Evolutionary conservation across 2,888 invertebrate species (phyloP), one percentile per base, ranked within the genome.

Genomic region (Adelphocoris suturalis): DNA sequence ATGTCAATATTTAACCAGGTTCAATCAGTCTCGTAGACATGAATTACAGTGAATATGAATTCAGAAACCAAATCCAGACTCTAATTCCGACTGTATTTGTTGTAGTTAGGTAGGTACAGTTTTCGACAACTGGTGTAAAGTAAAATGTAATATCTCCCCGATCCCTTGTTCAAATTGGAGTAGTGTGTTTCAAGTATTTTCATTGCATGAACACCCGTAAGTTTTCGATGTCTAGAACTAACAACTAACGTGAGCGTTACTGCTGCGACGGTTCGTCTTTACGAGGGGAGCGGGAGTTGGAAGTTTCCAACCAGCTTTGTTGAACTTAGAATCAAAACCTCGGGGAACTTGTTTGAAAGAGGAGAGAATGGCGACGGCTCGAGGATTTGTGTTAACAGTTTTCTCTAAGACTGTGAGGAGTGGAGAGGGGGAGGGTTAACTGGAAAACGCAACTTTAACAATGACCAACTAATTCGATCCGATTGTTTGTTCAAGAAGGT

Each of bases 401-500:
- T 52, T 82, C 80, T 81, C 82, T 19, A 23, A 9, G 52, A 19
- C 27, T 23, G 0, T 23, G 68, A 23, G 80, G 80, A 80, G 3
- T 2, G 80, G 19, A 0, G 27, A 52, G 55, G 84, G n/a, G 9
- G 23, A 84, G 28, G 52, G 80, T 37, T 46, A 84, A 55, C 52
- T 55, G 52, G 84, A 52, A 86, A 61, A 37, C 61, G 68, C 82
- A 82, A 52, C 82, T 52, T 48, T 61, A 86, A 86, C 57, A 61
- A 86, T 86, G 68, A 86, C 46, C 28, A 86, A 86, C 61, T 57
- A 47, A 52, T 52, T 84, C 84, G 55, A 27, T 78, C 16, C 47
- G 46, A 78, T 47, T 86, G 82, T 89, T 52, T 90, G 61, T 90
- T 90, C 13, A 94, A 98, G 98, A 68, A 68, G 68, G 68, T 68